phyloP scores from a whole-genome alignment of 2,888 invertebrate genomes.

The Vandiemenella viatica region DNA sequence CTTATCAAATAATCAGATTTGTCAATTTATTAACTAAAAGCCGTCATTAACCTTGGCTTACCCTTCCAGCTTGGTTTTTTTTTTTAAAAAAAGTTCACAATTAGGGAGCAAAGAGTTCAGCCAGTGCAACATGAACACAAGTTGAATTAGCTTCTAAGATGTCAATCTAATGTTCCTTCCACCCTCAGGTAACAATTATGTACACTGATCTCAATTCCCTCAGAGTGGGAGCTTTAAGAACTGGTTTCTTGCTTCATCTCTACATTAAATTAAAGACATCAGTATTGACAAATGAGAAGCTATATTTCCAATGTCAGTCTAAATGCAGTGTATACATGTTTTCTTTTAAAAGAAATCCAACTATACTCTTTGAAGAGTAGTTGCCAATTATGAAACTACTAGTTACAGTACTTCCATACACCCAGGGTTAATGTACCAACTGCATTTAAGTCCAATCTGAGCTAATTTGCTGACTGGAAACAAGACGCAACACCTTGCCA shows the following conservation, averaged over 20 bases:
- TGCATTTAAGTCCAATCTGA: no score
- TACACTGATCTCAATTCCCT: background rate
- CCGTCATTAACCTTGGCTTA: constrained; percentile 1
- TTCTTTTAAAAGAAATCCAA: no score
- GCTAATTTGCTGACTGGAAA: no score
- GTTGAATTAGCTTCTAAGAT: background rate
- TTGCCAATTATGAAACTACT: background rate
- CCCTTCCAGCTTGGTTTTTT: constrained; percentile 8
- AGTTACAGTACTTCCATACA: no score
- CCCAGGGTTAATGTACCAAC: no score
- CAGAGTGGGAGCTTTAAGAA: background rate
- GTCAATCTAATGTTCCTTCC: background rate
- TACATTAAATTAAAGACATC: constrained; percentile 4
- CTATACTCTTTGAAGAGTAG: background rate
- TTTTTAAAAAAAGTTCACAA: constrained; percentile 3
- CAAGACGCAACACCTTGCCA: no score
- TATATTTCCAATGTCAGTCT: constrained; percentile 4
- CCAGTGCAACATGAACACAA: constrained; percentile 4
- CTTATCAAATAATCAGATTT: background rate
- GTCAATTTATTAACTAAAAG: constrained; percentile 1
- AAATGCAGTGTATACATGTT: constrained; percentile 6
- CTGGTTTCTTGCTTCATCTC: no score
- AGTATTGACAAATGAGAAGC: background rate
- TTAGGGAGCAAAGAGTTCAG: constrained; percentile 9
- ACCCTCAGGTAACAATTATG: background rate